A percentile compares a stretch with the other conserved stretches of the same genome.
These are phyloP conservation scores for Pectinophora gossypiella DNA, from an alignment of 1,140 invertebrate species.

Conservation along the genomic window DNA sequence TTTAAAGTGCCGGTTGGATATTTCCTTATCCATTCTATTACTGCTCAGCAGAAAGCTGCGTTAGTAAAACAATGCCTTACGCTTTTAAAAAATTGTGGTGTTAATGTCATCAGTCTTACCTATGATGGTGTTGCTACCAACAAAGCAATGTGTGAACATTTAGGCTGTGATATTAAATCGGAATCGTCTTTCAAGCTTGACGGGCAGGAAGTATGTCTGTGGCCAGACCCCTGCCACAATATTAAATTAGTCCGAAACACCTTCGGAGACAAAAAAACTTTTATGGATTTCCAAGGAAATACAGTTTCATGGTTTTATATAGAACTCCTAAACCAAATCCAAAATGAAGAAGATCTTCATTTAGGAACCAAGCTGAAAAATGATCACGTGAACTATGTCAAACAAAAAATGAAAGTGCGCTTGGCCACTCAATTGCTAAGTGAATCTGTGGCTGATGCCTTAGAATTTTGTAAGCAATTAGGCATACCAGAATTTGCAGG, in stretches of 20 bases:
- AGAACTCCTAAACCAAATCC: slow-evolving; percentile 24
- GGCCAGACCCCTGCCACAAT: slow-evolving; percentile 35
- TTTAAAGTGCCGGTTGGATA: slow-evolving; percentile 54
- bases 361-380: slow-evolving; percentile 32
- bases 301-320: slow-evolving; percentile 31
- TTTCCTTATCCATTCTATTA: slow-evolving; percentile 37
- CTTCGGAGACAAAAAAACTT: slow-evolving; percentile 27
- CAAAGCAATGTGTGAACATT: slow-evolving; percentile 5
- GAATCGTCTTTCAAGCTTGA: background rate
- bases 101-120: slow-evolving; percentile 10
- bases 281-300: slow-evolving; percentile 27
- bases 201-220: slow-evolving; percentile 14
- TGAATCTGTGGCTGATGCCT: slow-evolving; percentile 26
- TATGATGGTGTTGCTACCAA: slow-evolving; percentile 12
- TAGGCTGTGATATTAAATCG: slow-evolving; percentile 6
- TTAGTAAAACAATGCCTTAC: slow-evolving; percentile 20
- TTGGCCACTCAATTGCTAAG: slow-evolving; percentile 37
- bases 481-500: slow-evolving; percentile 22
- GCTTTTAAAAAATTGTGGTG: slow-evolving; percentile 4
- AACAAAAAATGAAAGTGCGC: slow-evolving; percentile 42
- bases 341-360: slow-evolving; percentile 30
- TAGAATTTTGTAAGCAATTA: slow-evolving; percentile 25
- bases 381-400: slow-evolving; percentile 34
- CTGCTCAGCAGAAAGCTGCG: slow-evolving; percentile 19
- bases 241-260: slow-evolving; percentile 43